Base-by-base conservation (phyloP, 2,797 vertebrate species). In the Danio jaintianensis region DNA sequence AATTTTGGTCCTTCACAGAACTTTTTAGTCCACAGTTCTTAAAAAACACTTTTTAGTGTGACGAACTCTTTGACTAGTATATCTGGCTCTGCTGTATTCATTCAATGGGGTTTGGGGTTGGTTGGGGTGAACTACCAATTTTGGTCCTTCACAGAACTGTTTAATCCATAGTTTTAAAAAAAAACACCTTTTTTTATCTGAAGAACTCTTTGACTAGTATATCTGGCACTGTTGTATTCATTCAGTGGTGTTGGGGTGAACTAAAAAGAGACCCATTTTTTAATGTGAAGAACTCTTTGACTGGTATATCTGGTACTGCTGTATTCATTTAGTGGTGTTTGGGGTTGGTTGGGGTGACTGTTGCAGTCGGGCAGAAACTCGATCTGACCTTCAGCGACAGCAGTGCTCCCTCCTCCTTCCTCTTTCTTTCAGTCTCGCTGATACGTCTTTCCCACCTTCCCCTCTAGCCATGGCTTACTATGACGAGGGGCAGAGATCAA, bases 281-380 rank as follows among this genome's bases (percentile, higher is more conserved):
- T 29, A 29, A 29, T 29, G 29, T 29, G 29, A 29, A 29, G 69
- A 61, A 77, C 13, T 80, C 86, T 69, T 75, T 64, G 53, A 79
- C 18, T 7, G 61, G 58, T 82, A 55, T 78, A 68, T 75, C 58
- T 79, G 3, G 48, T 18, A 61, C 22, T 12, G 48, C 16, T 52
- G 4, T 55, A 71, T 20, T 47, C 29, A 12, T 80, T 53, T n/a
- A 40, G 38, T 73, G 15, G 1, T 58, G 71, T 36, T 47, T 16
- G 16, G 47, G 58, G 83, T 79, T 42, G 75, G 61, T 75, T 48
- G 29, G 58, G 29, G 70, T 84, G 88, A 90, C 70, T 86, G 78
- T 36, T 89, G 83, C 87, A 90, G 90, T 84, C 42, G 70, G 69
- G 78, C 62, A 79, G 91, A 90, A 93, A 93, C 84, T 79, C 67